Evolutionary conservation across 2,113 vertebrate species (phyloP), one percentile per base, ranked within the genome.

Genomic region (Pongo abelii): DNA sequence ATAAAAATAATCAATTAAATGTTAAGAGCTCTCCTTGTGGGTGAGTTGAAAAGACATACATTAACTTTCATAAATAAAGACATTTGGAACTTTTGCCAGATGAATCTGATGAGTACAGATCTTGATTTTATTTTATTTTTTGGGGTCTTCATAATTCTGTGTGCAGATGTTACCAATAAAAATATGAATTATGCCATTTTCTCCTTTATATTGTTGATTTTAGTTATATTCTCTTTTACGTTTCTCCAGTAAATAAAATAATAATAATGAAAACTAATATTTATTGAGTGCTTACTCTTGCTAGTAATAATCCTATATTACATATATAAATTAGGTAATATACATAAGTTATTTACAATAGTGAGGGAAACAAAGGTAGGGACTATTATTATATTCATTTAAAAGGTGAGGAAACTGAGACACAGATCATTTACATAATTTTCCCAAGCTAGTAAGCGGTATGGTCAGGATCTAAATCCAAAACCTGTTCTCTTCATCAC

Each of bases 51-150:
- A 96, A 93, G 6, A 16, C 40, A 70, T 72, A 59, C 7, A 38
- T 93, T 81, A 84, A 64, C 79, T 84, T 90, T 81, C 32, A 59
- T 32, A 27, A 77, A 77, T 67, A 89, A 96, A 81, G 70, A 20
- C 69, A 79, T 46, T 67, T 87, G 43, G 27, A 83, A 95, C 5
- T 69, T 96, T 86, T 89, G 25, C 75, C 48, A 85, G 64, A 38
- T 89, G 14, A 91, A 92, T 93, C 27, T 43, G 3, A 79, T 89
- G 43, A 91, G 20, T 81, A 52, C 17, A 79, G n/a, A 83, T 94
- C 32, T 84, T 48, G 32, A 43, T 74, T 98, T 94, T 92, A 69
- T 74, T 96, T 74, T 96, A 93, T 3, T 97, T 48, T 72, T 69
- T 79, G 79, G 79, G 25, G 22, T 22, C n/a, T 90, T 96, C 23